These are phyloP conservation scores for Bettongia penicillata DNA, from an alignment of 2,113 vertebrate species.

Conservation along the genomic window DNA sequence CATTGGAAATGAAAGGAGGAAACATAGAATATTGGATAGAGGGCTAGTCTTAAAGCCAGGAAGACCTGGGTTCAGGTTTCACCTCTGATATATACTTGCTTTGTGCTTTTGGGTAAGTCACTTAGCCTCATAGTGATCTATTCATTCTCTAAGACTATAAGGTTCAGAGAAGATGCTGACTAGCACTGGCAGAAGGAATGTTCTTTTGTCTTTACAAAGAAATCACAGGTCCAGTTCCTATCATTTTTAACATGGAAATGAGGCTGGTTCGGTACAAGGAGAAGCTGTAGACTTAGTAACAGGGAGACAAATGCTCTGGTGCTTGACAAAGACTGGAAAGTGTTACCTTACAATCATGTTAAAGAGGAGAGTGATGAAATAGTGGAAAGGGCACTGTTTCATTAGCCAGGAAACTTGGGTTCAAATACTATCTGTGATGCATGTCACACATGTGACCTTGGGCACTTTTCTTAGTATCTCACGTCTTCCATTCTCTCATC, in stretches of 20 bases:
- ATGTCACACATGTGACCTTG: not conserved
- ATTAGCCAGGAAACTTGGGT: not conserved
- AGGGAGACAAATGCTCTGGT: not conserved
- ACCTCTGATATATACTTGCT: not conserved
- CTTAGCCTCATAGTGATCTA: not conserved
- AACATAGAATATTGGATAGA: not conserved
- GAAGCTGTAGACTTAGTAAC: not conserved
- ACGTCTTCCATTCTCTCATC: not conserved
- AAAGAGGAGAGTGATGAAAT: not conserved
- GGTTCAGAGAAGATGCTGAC: not conserved
- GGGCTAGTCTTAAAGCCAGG: not conserved
- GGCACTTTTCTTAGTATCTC: not conserved
- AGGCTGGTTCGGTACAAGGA: not conserved
- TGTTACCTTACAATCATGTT: not conserved
- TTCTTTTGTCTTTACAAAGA: not conserved
- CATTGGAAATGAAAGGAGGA: not conserved
- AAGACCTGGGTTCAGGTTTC: not conserved
- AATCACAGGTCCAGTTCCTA: not conserved
- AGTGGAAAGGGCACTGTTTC: not conserved
- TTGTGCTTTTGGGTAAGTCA: not conserved
- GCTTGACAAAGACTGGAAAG: not conserved
- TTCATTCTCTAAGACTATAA: not conserved
- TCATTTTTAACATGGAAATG: not conserved
- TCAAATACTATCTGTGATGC: not conserved
- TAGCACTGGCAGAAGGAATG: not conserved